These are phyloP conservation scores for Sphyrna mokarran DNA, from an alignment of 2,113 vertebrate species.

Conservation along the genomic window DNA sequence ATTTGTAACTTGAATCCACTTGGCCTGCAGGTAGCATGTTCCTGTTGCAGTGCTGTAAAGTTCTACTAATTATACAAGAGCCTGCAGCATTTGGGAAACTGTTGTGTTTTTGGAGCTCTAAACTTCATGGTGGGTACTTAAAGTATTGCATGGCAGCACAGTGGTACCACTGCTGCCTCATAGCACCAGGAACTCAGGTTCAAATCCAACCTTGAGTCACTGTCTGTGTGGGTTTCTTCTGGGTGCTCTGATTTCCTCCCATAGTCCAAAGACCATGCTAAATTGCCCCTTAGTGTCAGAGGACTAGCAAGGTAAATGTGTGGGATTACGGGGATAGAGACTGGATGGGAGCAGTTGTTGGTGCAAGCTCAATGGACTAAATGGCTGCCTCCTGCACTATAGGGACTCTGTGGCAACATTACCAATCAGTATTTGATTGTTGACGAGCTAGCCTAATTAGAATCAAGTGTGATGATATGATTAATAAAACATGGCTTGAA, in stretches of 20 bases:
- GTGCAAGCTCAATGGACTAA: too few species aligned
- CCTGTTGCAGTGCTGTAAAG: not conserved
- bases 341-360: too few species aligned
- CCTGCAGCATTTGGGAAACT: not conserved
- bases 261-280: too few species aligned
- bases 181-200: too few species aligned
- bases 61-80: not conserved
- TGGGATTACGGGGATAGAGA: too few species aligned
- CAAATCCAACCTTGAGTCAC: too few species aligned
- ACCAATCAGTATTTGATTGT: not conserved
- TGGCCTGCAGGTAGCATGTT: not conserved
- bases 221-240: too few species aligned
- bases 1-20: not conserved
- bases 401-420: not conserved
- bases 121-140: not conserved
- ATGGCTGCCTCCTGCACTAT: too few species aligned
- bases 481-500: not conserved
- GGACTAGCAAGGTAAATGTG: too few species aligned
- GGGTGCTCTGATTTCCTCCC: too few species aligned
- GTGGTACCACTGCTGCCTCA: too few species aligned
- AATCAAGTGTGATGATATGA: not conserved
- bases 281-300: too few species aligned
- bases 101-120: not conserved
- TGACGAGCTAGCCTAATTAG: not conserved
- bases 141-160: not conserved